Evolutionary conservation across 2,888 invertebrate species (phyloP), one percentile per base, ranked within the genome.

Genomic region (Sminthurinus aureus): DNA sequence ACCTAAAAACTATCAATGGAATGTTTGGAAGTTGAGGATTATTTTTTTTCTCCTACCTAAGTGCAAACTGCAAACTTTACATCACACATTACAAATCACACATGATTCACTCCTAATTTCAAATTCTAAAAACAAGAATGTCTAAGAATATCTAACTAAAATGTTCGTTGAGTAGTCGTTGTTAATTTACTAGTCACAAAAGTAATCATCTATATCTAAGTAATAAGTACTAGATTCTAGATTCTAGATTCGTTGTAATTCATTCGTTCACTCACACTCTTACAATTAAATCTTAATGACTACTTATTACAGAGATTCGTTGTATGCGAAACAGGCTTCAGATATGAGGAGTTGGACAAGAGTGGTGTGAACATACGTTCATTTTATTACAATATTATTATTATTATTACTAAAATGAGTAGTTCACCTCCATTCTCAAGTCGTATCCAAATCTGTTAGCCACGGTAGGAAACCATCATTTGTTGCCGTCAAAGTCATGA

Each of bases 11-110:
- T 71, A 24, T 6, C 6, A 13, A 58, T 83, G 83, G 83, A 83
- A 83, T 83, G 83, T 83, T 58, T 83, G 83, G 83, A 83, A 83
- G 83, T 83, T 74, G 71, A 79, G 83, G 83, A 83, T 83, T 83
- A 69, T 69, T 69, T 69, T 22, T 11, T n/a, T n/a, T 69, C 69
- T 3, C 20, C n/a, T 8, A 67, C 11, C 20, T 69, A 69, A 58
- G 58, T 18, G 0, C 58, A 58, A 38, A 38, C 38, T 38, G 38
- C 38, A 38, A 4, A 4, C 6, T 38, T 38, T n/a, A n/a, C n/a
- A n/a, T n/a, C n/a, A n/a, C n/a, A n/a, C n/a, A n/a, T n/a, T n/a
- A n/a, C n/a, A n/a, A n/a, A n/a, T n/a, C n/a, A n/a, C 38, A 4
- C 38, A 38, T 1, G 38, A 38, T 6, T 38, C 38, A 38, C 38